Evolutionary conservation across 2,797 vertebrate genomes (phyloP), one percentile per base, ranked within the genome.

Genomic region (Danio aesculapii): DNA sequence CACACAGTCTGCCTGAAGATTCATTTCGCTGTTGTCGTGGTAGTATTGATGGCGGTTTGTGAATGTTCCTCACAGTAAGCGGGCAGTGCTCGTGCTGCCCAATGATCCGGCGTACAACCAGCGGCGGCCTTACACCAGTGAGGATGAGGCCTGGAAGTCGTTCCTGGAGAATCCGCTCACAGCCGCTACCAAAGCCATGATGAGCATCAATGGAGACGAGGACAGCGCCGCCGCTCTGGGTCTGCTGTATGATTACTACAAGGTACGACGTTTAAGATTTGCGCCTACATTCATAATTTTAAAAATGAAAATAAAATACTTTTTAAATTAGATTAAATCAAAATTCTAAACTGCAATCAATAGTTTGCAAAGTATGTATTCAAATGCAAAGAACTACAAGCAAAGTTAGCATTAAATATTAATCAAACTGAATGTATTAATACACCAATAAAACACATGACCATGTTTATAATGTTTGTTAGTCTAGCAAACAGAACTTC

Each of bases 141-240:
- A 99, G 85, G 98, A 99, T 74, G 98, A 99, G 83, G 98, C 98
- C 66, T 99, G 98, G 98, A 99, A 99, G 72, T 97, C 97, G 0
- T 99, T 99, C 86, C 94, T 99, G 90, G 98, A 99, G 91, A 99
- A 99, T 89, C 98, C 98, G 0, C 95, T 99, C 87, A 99, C 98
- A 0, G 98, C 97, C 0, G 98, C 98, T 74, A 99, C 98, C 89
- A 99, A 99, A 89, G 98, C 98, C 66, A 99, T 99, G 98, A 99
- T 99, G 98, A 99, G 98, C 92, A 98, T 99, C 88, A 99, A 99
- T 0, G 98, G 98, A 0, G 98, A 99, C 6, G 98, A 99, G 79
- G 98, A 99, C 92, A 99, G 98, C 0, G 98, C 97, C 0, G 97
- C 97, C 0, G 98, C 98, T 0, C 93, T 99, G 0, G 96, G 98